phyloP scores from a whole-genome alignment of 2,888 invertebrate species.

The Chrysina gloriosa region DNA sequence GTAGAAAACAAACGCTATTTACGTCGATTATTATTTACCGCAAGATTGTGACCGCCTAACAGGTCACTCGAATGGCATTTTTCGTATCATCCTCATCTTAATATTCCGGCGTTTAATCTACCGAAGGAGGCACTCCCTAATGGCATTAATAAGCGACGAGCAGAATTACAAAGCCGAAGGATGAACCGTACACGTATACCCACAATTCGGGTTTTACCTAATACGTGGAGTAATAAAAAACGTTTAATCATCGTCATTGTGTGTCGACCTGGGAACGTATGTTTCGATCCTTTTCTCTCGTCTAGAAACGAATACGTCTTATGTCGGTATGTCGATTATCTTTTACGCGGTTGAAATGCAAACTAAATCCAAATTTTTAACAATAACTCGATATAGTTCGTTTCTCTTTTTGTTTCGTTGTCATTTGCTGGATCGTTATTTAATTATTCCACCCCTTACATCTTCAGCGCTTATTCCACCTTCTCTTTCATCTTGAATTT shows the following conservation, averaged over 20 bases:
- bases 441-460: neutral
- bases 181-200: neutral
- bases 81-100: conserved; percentile 5
- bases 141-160: conserved; percentile 50
- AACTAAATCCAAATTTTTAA: too few relatives aligned
- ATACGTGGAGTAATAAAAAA: conserved; percentile 49
- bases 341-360: too few relatives aligned
- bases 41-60: too few relatives aligned
- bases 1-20: too few relatives aligned
- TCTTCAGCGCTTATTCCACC: neutral
- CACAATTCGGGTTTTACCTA: conserved; percentile 49
- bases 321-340: neutral
- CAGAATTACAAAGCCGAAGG: conserved; percentile 48
- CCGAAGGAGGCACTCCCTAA: conserved; percentile 48
- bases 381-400: too few relatives aligned
- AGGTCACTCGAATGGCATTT: conserved; percentile 4
- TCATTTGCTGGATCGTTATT: neutral
- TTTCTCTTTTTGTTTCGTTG: too few relatives aligned
- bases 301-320: neutral
- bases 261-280: conserved; percentile 41
- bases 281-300: neutral
- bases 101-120: conserved; percentile 37
- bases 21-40: too few relatives aligned
- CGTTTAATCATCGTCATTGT: conserved; percentile 48
- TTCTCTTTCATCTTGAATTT: neutral